phyloP scores from a whole-genome alignment of 2,797 vertebrate genomes.

The Gastrophryne carolinensis region DNA sequence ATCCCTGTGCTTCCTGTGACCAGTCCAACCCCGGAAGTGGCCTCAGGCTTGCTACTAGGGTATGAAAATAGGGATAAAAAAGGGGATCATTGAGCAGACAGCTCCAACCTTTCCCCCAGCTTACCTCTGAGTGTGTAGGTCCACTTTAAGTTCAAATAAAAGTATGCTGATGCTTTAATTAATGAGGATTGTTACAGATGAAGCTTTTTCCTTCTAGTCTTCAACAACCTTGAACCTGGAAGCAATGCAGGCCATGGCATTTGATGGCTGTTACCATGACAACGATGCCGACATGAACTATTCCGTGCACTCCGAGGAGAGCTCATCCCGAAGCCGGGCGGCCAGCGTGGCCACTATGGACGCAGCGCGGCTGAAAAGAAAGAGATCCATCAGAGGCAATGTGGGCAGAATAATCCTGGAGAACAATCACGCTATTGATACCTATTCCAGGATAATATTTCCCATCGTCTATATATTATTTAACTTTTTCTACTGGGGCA shows the following conservation, averaged over 20 bases:
- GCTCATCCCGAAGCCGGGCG: slow-evolving; percentile 61
- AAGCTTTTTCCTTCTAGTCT: slow-evolving; percentile 65
- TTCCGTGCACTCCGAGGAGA: slow-evolving; percentile 74
- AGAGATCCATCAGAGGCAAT: slow-evolving; percentile 73
- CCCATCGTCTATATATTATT: slow-evolving; percentile 85
- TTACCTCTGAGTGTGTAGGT: no score
- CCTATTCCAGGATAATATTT: slow-evolving; percentile 86
- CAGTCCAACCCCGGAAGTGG: no score
- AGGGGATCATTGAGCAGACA: no score
- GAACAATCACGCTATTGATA: slow-evolving; percentile 89
- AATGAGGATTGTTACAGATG: not conserved
- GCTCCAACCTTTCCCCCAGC: no score
- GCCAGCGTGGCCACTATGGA: slow-evolving; percentile 62
- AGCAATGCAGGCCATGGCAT: slow-evolving; percentile 81
- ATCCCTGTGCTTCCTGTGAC: no score
- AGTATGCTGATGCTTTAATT: not conserved
- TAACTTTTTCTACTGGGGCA: slow-evolving; percentile 89
- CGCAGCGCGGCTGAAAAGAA: slow-evolving; percentile 70
- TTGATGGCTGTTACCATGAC: slow-evolving; percentile 85
- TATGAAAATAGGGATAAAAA: no score
- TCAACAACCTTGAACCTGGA: slow-evolving; percentile 72
- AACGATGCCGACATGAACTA: slow-evolving; percentile 72
- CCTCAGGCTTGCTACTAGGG: no score
- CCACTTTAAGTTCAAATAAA: no score
- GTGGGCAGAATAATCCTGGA: slow-evolving; percentile 79